Conservation (phyloP, 2,113 vertebrate species). For the Paradoxurus hermaphroditus region DNA sequence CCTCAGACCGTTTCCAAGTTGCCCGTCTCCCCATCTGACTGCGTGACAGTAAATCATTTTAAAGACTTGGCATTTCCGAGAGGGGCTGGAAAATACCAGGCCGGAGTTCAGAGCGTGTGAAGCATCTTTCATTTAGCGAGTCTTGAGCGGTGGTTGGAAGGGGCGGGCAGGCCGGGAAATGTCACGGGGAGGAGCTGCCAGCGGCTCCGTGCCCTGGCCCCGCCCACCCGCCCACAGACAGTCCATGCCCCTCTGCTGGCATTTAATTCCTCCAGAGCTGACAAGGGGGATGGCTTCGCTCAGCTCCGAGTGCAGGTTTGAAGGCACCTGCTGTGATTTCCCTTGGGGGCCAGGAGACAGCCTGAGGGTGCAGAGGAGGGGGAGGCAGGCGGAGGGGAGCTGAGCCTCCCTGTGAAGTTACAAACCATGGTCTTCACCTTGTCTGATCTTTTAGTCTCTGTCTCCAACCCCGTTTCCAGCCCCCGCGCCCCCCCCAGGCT, state of each 20-base stretch:
- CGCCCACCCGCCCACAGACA: slow-evolving; percentile 29
- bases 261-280: slow-evolving; percentile 42
- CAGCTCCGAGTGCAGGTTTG: not conserved
- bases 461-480: not conserved
- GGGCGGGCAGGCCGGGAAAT: slow-evolving; percentile 61
- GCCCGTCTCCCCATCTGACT: slow-evolving; percentile 24
- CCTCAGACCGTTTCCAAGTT: slow-evolving; percentile 2
- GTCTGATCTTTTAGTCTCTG: not conserved
- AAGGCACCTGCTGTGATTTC: slow-evolving; percentile 62
- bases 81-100: slow-evolving; percentile 75
- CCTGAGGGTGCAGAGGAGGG: not conserved
- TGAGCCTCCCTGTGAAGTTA: not conserved
- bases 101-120: slow-evolving; percentile 70
- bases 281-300: not conserved
- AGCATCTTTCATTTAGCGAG: slow-evolving; percentile 73
- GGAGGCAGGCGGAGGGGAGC: not conserved
- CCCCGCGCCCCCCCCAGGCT: not conserved
- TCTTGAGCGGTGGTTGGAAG: slow-evolving; percentile 7
- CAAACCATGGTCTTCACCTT: not conserved
- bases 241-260: accelerated
- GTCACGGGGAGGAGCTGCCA: slow-evolving; percentile 49
- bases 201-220: not conserved
- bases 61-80: slow-evolving; percentile 62
- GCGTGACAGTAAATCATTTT: slow-evolving; percentile 58
- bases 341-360: slow-evolving; percentile 5